Evolutionary conservation across 1,140 invertebrate genomes (phyloP).

Genomic region (Gonioctena quinquepunctata): DNA sequence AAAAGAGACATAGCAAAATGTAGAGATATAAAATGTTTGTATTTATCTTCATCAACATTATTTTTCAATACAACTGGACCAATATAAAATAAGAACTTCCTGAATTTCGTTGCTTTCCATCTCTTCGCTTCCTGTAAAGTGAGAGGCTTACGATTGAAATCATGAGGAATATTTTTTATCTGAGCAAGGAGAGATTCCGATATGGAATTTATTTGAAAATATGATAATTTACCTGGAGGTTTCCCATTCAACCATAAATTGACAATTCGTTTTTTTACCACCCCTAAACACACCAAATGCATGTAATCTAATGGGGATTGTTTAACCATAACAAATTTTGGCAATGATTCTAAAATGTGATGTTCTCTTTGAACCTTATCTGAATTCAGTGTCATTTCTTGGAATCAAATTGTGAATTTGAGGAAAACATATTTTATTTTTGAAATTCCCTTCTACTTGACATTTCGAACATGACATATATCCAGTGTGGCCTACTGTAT

Average conservation of each 20-base stretch:
- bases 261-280: no score
- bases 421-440: no score
- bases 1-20: slow-evolving; percentile 15
- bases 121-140: slow-evolving; percentile 1
- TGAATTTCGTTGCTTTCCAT: slow-evolving; percentile 52
- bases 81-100: slow-evolving; percentile 46
- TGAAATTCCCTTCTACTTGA: neutral
- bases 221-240: neutral
- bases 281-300: no score
- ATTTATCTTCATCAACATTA: neutral
- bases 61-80: slow-evolving; percentile 19
- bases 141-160: neutral
- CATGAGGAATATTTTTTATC: neutral
- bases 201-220: neutral
- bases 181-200: neutral
- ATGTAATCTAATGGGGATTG: no score
- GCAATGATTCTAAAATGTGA: no score
- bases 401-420: no score
- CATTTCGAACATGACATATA: neutral
- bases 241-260: no score
- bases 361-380: no score
- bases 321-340: no score
- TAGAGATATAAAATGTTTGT: slow-evolving; percentile 23
- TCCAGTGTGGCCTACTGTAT: neutral
- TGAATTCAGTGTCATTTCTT: no score